Evolutionary conservation across 2,888 invertebrate species (phyloP), one percentile per base, ranked within the genome.

Genomic region (Pyrocoelia pectoralis): DNA sequence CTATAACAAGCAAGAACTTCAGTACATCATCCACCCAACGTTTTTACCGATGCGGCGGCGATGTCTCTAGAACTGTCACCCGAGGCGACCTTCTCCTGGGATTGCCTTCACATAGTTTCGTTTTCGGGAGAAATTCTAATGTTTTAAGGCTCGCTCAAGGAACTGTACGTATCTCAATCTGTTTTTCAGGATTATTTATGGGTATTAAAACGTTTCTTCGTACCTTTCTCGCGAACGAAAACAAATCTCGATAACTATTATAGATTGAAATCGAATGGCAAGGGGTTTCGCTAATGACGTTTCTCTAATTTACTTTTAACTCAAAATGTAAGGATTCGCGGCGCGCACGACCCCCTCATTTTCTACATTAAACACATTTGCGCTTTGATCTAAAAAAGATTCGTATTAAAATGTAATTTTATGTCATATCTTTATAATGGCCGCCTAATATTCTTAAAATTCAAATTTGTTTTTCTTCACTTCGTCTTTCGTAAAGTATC

Each of bases 1-100:
- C 68, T 66, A 67, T 72, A 74, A 74, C 73, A 73, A 71, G 72
- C 70, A 69, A 70, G 69, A 71, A 71, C 69, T 74, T 72, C 66
- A 41, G 69, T 67, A 67, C 68, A 68, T 69, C 67, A 67, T 67
- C 70, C 66, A 58, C 70, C 68, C 50, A 56, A 33, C 67, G 69
- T 71, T 70, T 70, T 68, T 70, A 68, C 65, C 70, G 60, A 68
- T 46, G 18, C 24, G 24, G 18, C 24, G 24, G 24, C 33, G 33
- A 33, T 67, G 62, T 64, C 67, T 59, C 67, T 46, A 64, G 61
- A 70, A 68, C 63, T 66, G 72, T 69, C 69, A 65, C 70, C 68
- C 61, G 55, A 60, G 66, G 68, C 68, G 56, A 60, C 46, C 67
- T 56, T 58, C 64, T 66, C 69, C 15, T 51, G 61, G 64, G 52